Percentiles rank a stretch among this genome's conserved stretches.
Conservation (phyloP, 64 coral and sea anemone species). For the Cladopsammia gracilis region DNA sequence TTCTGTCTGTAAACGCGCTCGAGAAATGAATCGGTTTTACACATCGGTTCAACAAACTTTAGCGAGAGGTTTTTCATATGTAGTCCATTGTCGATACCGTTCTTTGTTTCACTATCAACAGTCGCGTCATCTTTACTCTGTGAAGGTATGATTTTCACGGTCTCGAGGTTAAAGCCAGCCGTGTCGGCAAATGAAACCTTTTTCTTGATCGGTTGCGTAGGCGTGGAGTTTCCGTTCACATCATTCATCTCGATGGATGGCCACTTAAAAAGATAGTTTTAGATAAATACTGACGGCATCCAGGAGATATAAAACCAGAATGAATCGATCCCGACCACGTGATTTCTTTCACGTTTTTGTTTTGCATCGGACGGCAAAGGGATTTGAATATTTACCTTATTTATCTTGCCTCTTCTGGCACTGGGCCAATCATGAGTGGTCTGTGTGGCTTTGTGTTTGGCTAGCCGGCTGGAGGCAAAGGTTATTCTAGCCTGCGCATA, state of each 20-base stretch:
- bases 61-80: background rate
- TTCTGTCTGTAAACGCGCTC: conserved; percentile 16
- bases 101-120: background rate
- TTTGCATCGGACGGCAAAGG: too few relatives aligned
- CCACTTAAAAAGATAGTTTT: too few relatives aligned
- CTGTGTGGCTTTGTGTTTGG: too few relatives aligned
- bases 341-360: too few relatives aligned
- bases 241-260: background rate
- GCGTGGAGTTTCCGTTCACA: background rate
- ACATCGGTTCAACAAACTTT: background rate
- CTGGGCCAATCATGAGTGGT: too few relatives aligned
- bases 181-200: conserved; percentile 64
- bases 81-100: background rate
- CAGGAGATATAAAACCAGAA: too few relatives aligned
- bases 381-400: too few relatives aligned
- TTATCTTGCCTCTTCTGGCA: too few relatives aligned
- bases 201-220: conserved; percentile 15
- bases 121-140: conserved; percentile 13
- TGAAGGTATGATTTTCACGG: conserved; percentile 54
- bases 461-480: too few relatives aligned
- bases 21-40: background rate
- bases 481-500: too few relatives aligned
- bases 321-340: too few relatives aligned
- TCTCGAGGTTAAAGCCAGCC: background rate
- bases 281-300: too few relatives aligned